Percentiles rank a stretch among this genome's conserved stretches.
phyloP scores from a whole-genome alignment of 2,113 vertebrate species.

The Platysternon megacephalum region DNA sequence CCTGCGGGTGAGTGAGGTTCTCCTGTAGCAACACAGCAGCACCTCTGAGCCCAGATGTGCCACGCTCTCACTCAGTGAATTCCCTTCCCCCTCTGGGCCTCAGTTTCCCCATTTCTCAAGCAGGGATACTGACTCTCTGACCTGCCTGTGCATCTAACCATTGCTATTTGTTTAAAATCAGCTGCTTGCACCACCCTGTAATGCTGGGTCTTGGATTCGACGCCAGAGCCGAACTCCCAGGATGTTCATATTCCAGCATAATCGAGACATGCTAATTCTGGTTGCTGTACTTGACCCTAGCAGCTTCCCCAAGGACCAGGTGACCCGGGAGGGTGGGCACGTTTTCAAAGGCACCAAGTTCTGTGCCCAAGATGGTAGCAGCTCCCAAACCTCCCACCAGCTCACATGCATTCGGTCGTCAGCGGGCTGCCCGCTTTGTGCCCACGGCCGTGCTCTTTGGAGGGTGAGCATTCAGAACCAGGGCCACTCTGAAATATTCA shows the following conservation, averaged over 20 bases:
- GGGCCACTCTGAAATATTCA: too few species aligned
- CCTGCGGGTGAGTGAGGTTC: neutral
- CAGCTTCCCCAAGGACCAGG: fast-evolving
- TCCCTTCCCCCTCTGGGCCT: too few species aligned
- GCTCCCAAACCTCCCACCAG: fast-evolving
- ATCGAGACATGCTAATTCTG: fast-evolving
- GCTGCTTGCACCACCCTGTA: too few species aligned
- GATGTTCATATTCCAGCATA: too few species aligned
- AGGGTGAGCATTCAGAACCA: neutral
- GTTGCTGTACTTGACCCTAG: fast-evolving
- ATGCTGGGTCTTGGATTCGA: fast-evolving
- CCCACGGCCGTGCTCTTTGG: neutral
- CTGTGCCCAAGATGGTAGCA: fast-evolving
- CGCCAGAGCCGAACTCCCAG: too few species aligned
- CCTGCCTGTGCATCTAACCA: fast-evolving
- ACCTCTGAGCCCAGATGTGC: neutral
- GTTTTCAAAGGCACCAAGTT: too few species aligned
- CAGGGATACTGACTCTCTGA: fast-evolving
- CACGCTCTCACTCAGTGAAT: neutral
- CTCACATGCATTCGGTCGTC: too few species aligned
- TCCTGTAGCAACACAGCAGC: neutral
- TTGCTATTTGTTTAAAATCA: neutral
- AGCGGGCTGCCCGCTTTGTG: neutral
- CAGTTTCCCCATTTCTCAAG: fast-evolving
- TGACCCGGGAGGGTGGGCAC: fast-evolving